Conservation (phyloP, 1,140 invertebrate genomes). For the Achatina immaculata region DNA sequence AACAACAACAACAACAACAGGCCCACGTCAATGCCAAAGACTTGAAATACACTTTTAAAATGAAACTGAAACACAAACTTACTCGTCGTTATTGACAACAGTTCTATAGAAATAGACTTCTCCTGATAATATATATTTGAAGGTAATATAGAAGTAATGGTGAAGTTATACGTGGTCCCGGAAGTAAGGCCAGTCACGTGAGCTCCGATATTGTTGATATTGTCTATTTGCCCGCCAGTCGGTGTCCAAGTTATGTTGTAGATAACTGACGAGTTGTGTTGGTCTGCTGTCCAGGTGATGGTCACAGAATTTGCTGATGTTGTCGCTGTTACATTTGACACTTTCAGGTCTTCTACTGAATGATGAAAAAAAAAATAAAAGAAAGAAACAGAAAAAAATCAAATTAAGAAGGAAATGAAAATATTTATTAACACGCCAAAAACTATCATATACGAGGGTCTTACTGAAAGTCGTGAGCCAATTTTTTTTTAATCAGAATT, state of each 20-base stretch:
- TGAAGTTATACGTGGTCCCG: background rate
- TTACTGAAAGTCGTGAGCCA: too few species aligned
- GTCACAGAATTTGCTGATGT: background rate
- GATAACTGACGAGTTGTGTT: background rate
- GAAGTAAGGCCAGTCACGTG: background rate
- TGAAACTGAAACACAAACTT: too few species aligned
- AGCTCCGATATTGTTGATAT: background rate
- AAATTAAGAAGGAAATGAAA: too few species aligned
- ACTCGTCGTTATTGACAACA: too few species aligned
- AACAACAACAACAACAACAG: too few species aligned
- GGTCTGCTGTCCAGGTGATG: background rate
- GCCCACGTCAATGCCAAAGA: too few species aligned
- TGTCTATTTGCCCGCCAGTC: background rate
- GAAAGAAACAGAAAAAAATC: too few species aligned
- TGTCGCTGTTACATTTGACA: background rate
- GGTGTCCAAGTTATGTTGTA: background rate
- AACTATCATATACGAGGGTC: too few species aligned
- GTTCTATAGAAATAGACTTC: too few species aligned
- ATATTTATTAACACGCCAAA: too few species aligned
- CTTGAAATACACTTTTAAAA: too few species aligned
- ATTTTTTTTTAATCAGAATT: too few species aligned
- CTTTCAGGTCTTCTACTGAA: background rate
- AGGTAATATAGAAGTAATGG: background rate
- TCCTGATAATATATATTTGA: background rate
- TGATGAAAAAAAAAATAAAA: background rate